Conservation (phyloP, 2,797 vertebrate genomes). For the Potorous gilbertii region DNA sequence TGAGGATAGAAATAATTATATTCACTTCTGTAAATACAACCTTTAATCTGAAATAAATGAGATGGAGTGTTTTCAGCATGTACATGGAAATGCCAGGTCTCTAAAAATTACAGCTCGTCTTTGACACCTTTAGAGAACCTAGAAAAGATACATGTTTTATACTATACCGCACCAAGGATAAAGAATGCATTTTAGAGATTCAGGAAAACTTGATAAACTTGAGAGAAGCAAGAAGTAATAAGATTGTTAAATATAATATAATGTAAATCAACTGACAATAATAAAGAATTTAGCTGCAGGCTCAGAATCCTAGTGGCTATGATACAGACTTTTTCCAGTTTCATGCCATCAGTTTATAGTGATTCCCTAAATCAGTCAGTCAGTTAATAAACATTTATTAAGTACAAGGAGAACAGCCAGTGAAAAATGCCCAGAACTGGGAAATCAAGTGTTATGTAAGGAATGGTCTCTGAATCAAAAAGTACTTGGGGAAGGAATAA, state of each 20-base stretch:
- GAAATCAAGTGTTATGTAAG: background rate
- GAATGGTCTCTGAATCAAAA: background rate
- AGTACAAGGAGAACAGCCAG: background rate
- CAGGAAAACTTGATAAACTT: background rate
- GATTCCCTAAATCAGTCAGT: background rate
- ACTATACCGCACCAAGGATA: background rate
- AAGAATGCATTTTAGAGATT: background rate
- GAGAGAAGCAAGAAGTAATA: background rate
- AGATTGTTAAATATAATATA: background rate
- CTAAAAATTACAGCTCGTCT: constrained; percentile 27
- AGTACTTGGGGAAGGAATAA: background rate
- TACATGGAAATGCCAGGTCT: background rate
- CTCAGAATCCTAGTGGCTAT: background rate
- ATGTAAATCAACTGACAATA: background rate
- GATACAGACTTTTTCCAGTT: background rate
- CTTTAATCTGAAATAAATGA: constrained; percentile 23
- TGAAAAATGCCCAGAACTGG: background rate
- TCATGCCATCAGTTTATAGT: background rate
- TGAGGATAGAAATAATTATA: background rate
- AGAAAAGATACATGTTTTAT: background rate
- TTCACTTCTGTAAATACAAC: constrained; percentile 47
- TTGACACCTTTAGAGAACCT: background rate
- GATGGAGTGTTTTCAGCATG: constrained; percentile 9
- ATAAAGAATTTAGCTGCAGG: background rate
- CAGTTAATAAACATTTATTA: background rate